phyloP scores from a whole-genome alignment of 2,113 vertebrate genomes.

The Lophotis ruficrista region DNA sequence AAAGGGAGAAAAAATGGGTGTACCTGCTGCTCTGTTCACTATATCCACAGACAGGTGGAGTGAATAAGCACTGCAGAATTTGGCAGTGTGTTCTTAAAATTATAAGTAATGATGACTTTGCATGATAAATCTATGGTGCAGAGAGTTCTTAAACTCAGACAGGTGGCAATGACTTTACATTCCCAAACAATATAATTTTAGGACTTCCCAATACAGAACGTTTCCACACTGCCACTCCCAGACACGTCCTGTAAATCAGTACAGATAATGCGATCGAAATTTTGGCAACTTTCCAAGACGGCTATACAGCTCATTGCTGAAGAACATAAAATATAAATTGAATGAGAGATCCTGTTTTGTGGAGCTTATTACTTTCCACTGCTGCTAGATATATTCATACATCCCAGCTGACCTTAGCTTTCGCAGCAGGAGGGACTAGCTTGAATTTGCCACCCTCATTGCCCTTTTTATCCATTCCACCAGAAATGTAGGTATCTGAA shows the following conservation, averaged over 20 bases:
- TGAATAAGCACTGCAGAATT: not conserved
- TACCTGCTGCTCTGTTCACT: not conserved
- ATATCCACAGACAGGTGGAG: not conserved
- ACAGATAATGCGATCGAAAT: conserved; percentile 39
- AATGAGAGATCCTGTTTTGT: conserved; percentile 20
- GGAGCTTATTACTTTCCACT: conserved; percentile 22
- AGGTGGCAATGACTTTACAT: not conserved
- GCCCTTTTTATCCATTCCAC: not conserved
- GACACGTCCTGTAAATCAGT: conserved; percentile 22
- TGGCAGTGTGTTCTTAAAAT: not conserved
- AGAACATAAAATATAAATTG: conserved; percentile 48
- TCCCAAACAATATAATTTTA: conserved; percentile 11
- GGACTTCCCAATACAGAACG: not conserved
- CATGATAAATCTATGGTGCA: not conserved
- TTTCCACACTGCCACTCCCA: not conserved
- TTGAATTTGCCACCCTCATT: not conserved
- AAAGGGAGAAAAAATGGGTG: not conserved
- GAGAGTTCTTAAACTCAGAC: not conserved
- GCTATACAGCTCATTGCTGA: not conserved
- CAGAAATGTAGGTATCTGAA: conserved; percentile 23
- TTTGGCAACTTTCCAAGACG: conserved; percentile 18
- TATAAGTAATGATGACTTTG: not conserved
- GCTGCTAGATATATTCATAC: conserved; percentile 8
- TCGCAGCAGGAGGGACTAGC: not conserved
- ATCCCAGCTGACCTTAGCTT: conserved; percentile 5